Conservation (phyloP, 1,140 invertebrate species). For the Whitmania pigra region DNA sequence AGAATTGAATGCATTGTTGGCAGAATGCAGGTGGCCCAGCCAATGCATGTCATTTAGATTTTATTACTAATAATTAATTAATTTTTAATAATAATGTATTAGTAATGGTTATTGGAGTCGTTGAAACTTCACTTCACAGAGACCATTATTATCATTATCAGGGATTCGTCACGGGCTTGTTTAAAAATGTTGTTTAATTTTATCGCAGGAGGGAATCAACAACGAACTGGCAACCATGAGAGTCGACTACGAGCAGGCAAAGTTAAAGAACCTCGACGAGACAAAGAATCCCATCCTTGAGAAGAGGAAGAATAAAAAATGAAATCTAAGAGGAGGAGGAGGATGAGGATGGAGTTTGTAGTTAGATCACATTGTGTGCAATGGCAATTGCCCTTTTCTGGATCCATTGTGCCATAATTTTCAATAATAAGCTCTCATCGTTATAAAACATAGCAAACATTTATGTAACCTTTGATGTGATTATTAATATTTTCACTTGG, state of each 20-base stretch:
- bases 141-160: too few species aligned
- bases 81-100: too few species aligned
- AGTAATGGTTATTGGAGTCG: too few species aligned
- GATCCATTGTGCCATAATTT: not conserved
- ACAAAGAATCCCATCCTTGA: conserved; percentile 79
- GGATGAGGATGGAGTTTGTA: not conserved
- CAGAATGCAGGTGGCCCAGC: too few species aligned
- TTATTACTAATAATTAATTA: too few species aligned
- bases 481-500: too few species aligned
- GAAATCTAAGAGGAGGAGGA: not conserved
- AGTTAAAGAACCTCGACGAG: conserved; percentile 74
- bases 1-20: too few species aligned
- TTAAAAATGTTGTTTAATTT: not conserved
- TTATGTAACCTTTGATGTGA: not conserved
- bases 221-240: conserved; percentile 88
- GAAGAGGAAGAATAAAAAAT: conserved; percentile 51
- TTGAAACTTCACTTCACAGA: too few species aligned
- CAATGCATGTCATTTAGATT: too few species aligned
- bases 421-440: not conserved
- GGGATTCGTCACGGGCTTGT: not conserved
- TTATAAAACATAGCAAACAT: not conserved
- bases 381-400: not conserved
- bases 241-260: conserved; percentile 76
- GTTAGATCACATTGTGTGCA: too few species aligned
- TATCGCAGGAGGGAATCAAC: conserved; percentile 84